Conservation (phyloP, 1,140 invertebrate species). For the Laodelphax striatellus region DNA sequence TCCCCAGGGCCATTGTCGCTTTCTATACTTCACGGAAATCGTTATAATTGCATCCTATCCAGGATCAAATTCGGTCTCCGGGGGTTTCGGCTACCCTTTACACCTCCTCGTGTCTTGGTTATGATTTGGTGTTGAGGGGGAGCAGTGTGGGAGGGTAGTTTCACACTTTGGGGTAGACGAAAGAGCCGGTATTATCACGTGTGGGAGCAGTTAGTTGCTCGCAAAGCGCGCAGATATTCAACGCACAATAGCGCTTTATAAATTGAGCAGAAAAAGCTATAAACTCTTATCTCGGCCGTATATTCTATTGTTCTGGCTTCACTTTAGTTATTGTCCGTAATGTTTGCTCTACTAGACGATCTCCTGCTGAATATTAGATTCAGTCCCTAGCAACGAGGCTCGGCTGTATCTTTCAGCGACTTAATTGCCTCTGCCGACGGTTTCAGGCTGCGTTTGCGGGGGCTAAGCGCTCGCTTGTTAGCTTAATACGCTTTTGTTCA, state of each 20-base stretch:
- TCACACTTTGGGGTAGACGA: background rate
- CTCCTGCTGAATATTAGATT: background rate
- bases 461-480: no score
- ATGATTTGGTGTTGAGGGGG: no score
- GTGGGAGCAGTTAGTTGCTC: no score
- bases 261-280: slow-evolving; percentile 1
- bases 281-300: background rate
- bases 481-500: no score
- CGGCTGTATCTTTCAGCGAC: no score
- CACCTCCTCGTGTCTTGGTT: background rate
- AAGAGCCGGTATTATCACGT: no score
- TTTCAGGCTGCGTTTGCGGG: no score
- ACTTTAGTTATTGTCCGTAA: slow-evolving; percentile 1
- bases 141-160: background rate
- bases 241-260: background rate
- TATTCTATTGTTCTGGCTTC: background rate
- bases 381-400: no score
- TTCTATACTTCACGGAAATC: background rate
- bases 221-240: no score
- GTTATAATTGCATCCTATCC: background rate
- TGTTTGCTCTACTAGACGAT: background rate
- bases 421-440: no score
- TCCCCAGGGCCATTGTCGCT: background rate
- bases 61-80: background rate
- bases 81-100: background rate